Evolutionary conservation across 2,888 invertebrate genomes (phyloP).

Genomic region (Steinernema hermaphroditum): DNA sequence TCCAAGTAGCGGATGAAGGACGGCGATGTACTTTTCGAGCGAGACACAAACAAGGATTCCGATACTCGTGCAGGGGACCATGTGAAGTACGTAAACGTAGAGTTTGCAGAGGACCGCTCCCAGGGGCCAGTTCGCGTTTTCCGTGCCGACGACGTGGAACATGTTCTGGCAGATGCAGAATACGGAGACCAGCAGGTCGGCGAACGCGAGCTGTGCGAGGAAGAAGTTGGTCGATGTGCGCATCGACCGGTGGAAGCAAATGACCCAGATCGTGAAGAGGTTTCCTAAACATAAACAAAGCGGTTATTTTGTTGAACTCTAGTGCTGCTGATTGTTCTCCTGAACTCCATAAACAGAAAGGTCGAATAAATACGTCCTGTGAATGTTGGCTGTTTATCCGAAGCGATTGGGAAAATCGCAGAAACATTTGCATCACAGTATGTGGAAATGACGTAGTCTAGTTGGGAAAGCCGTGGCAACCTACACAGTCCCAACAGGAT

Average conservation of each 20-base stretch:
- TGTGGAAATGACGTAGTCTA: too few relatives aligned
- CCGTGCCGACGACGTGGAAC: constrained; percentile 75
- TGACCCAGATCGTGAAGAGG: constrained; percentile 82
- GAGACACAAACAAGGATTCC: constrained; percentile 84
- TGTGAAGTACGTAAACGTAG: constrained; percentile 84
- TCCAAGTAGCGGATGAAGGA: constrained; percentile 62
- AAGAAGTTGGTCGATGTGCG: constrained; percentile 89
- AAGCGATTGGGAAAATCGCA: too few relatives aligned
- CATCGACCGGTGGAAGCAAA: constrained; percentile 79
- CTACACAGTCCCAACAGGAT: too few relatives aligned
- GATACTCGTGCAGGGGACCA: constrained; percentile 82
- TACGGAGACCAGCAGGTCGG: constrained; percentile 87
- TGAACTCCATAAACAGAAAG: too few relatives aligned
- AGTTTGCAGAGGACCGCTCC: constrained; percentile 83
- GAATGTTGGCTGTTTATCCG: too few relatives aligned
- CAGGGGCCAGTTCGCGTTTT: constrained; percentile 67
- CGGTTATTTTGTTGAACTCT: neutral
- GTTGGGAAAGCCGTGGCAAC: too few relatives aligned
- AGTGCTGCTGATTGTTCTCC: constrained; percentile 24
- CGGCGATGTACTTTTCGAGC: constrained; percentile 82
- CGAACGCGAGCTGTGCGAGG: constrained; percentile 84
- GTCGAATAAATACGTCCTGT: too few relatives aligned
- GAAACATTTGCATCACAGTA: too few relatives aligned
- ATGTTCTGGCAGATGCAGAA: constrained; percentile 89
- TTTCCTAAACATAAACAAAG: constrained; percentile 75